Percentiles rank a stretch among this genome's conserved stretches.
phyloP scores from a whole-genome alignment of 2,113 vertebrate species.

The Limnothrissa miodon region DNA sequence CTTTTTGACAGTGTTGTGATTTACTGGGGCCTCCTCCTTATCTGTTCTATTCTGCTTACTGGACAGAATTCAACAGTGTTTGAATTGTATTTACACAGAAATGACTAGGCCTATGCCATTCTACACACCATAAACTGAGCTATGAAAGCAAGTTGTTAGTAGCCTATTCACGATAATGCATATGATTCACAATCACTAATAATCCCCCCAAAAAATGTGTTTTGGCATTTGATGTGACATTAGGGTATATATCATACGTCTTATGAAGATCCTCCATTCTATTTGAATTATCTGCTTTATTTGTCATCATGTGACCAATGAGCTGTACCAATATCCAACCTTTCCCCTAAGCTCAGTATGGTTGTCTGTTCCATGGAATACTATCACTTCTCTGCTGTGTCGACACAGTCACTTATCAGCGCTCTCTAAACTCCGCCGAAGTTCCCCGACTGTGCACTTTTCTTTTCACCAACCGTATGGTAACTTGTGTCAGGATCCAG shows the following conservation, averaged over 20 bases:
- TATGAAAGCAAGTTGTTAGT: constrained; percentile 17
- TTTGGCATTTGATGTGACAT: neutral
- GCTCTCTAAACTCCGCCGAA: neutral
- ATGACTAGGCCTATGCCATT: neutral
- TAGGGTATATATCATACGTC: neutral
- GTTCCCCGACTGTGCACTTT: neutral
- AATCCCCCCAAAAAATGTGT: neutral
- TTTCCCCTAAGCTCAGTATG: neutral
- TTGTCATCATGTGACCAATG: neutral
- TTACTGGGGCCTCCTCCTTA: neutral
- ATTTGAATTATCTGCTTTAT: neutral
- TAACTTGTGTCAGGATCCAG: neutral
- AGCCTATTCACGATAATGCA: neutral
- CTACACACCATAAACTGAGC: neutral
- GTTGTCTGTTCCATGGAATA: neutral
- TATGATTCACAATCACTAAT: constrained; percentile 6
- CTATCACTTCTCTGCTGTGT: neutral
- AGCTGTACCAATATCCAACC: constrained; percentile 6
- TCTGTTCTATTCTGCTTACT: neutral
- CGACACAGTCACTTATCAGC: neutral
- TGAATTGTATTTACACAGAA: neutral
- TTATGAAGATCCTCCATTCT: neutral
- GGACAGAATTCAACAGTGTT: neutral
- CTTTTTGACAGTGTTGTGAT: neutral
- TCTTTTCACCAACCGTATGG: neutral